A percentile compares a stretch with the other conserved stretches of the same genome.
phyloP scores from a whole-genome alignment of 2,113 vertebrate species.

The Candoia aspera region DNA sequence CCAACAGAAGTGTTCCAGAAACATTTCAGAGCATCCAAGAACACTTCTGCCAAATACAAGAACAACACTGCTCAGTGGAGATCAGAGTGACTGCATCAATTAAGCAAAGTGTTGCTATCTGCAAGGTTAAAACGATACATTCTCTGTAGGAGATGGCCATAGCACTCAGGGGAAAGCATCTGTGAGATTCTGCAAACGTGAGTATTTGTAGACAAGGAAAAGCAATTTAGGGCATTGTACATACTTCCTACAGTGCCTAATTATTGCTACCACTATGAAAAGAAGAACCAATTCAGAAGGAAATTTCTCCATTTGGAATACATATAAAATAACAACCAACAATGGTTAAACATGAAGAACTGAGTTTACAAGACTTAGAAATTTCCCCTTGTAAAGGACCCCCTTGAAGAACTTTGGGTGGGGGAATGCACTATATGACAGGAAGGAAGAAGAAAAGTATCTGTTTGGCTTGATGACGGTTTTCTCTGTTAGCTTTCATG shows the following conservation, averaged over 20 bases:
- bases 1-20: not conserved
- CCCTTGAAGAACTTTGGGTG: not conserved
- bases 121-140: conserved; percentile 22
- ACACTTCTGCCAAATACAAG: not conserved
- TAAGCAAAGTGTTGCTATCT: conserved; percentile 13
- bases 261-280: not conserved
- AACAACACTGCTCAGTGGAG: not conserved
- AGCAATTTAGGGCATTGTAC: not conserved
- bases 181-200: not conserved
- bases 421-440: not conserved
- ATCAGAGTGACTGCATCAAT: not conserved
- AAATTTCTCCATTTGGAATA: not conserved
- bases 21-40: not conserved
- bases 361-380: not conserved
- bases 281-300: too few species aligned
- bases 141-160: not conserved
- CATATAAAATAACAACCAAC: not conserved
- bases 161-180: conserved; percentile 39
- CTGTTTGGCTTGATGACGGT: not conserved
- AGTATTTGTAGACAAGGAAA: not conserved
- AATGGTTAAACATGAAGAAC: not conserved
- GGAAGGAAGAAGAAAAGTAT: not conserved
- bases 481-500: not conserved
- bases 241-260: not conserved
- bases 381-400: not conserved